Conservation (phyloP, 2,113 vertebrate genomes). For the Python bivittatus region DNA sequence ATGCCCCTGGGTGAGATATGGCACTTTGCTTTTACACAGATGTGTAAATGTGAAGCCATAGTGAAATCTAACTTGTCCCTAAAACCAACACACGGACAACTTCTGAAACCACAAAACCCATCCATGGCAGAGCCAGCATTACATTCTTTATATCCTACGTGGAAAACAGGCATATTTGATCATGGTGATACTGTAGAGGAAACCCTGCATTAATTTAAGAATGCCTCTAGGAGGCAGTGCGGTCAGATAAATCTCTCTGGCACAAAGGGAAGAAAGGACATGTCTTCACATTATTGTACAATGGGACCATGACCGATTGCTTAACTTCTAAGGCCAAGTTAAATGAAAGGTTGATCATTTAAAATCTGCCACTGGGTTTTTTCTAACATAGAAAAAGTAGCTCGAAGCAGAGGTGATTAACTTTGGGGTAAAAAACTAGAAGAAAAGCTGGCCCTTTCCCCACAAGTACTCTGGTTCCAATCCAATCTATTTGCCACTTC, state of each 20-base stretch:
- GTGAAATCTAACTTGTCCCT: background rate
- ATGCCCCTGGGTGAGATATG: background rate
- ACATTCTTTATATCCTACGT: background rate
- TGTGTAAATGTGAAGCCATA: fast-evolving
- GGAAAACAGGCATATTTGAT: background rate
- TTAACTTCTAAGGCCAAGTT: background rate
- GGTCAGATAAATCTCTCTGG: background rate
- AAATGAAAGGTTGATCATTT: background rate
- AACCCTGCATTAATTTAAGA: fast-evolving
- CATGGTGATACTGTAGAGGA: background rate
- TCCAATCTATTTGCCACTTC: background rate
- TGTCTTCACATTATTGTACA: background rate
- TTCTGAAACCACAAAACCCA: background rate
- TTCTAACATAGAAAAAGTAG: background rate
- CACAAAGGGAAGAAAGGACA: background rate
- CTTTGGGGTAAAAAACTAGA: background rate
- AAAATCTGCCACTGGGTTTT: background rate
- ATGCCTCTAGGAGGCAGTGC: background rate
- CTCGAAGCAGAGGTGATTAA: background rate
- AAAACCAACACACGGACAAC: background rate
- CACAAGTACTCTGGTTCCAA: background rate
- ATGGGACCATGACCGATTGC: background rate
- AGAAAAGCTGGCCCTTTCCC: too few species aligned
- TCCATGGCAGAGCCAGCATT: background rate
- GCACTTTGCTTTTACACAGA: background rate